These are phyloP conservation scores for Aproaerema taeniolella DNA, from an alignment of 2,888 invertebrate genomes.

Conservation along the genomic window DNA sequence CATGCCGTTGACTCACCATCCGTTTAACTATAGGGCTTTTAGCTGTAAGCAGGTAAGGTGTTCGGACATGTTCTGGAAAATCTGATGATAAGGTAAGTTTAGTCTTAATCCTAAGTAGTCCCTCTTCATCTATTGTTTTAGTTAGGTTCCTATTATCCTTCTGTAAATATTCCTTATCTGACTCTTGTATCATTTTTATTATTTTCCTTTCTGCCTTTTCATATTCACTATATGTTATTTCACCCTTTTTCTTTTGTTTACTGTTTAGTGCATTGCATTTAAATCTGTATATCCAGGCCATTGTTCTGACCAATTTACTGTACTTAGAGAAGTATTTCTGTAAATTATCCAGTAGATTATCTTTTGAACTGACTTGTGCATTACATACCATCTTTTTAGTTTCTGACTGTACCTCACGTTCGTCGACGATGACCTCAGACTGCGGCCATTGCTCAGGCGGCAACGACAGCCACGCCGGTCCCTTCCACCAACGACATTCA, in stretches of 20 bases:
- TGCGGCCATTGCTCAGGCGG: neutral
- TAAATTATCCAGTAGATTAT: neutral
- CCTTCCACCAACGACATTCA: neutral
- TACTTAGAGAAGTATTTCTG: neutral
- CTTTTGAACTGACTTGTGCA: neutral
- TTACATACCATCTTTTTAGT: neutral
- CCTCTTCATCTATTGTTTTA: no score
- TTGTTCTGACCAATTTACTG: neutral
- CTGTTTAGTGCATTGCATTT: neutral
- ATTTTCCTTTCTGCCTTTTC: neutral
- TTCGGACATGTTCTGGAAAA: no score
- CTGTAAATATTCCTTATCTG: neutral
- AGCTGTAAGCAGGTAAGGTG: slow-evolving; percentile 4
- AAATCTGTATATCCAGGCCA: neutral
- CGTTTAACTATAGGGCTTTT: slow-evolving; percentile 4
- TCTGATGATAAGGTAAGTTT: no score
- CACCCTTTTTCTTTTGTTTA: neutral
- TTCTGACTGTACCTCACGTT: neutral
- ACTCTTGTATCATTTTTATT: neutral
- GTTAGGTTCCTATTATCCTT: neutral
- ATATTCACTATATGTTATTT: neutral
- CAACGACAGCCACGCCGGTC: neutral
- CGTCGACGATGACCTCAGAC: no score
- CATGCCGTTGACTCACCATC: slow-evolving; percentile 4
- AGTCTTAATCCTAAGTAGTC: no score